phyloP scores from a whole-genome alignment of 2,113 vertebrate genomes.

The Tichodroma muraria region DNA sequence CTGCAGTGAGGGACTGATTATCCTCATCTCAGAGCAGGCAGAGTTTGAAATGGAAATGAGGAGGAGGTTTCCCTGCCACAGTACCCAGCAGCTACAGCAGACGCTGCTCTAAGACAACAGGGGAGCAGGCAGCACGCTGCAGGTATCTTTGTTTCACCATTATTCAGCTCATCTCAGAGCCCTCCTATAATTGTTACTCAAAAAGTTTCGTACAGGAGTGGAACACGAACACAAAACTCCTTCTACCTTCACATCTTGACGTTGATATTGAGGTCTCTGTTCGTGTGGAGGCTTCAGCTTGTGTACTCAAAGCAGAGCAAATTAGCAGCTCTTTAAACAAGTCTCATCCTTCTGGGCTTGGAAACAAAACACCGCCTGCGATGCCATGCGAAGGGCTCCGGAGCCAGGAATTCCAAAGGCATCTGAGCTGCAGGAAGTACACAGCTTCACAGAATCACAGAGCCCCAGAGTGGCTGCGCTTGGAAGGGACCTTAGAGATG shows the following conservation, averaged over 20 bases:
- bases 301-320: background rate
- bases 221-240: background rate
- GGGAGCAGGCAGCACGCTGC: background rate
- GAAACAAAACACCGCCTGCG: background rate
- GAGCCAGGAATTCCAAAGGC: background rate
- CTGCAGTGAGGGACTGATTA: slow-evolving; percentile 18
- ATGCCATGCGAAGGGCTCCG: background rate
- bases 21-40: slow-evolving; percentile 20
- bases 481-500: background rate
- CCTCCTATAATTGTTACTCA: slow-evolving; percentile 27
- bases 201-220: background rate
- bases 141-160: slow-evolving; percentile 11
- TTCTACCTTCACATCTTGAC: background rate
- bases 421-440: background rate
- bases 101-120: slow-evolving; percentile 27
- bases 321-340: background rate
- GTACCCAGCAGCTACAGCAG: slow-evolving; percentile 24
- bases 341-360: background rate
- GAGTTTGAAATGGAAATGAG: slow-evolving; percentile 54
- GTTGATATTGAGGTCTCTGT: background rate
- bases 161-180: slow-evolving; percentile 40
- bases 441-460: background rate
- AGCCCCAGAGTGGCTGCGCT: background rate
- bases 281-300: background rate
- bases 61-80: slow-evolving; percentile 27